Evolutionary conservation across 2,797 vertebrate genomes (phyloP), one percentile per base, ranked within the genome.

Genomic region (Syngnathus rostellatus): DNA sequence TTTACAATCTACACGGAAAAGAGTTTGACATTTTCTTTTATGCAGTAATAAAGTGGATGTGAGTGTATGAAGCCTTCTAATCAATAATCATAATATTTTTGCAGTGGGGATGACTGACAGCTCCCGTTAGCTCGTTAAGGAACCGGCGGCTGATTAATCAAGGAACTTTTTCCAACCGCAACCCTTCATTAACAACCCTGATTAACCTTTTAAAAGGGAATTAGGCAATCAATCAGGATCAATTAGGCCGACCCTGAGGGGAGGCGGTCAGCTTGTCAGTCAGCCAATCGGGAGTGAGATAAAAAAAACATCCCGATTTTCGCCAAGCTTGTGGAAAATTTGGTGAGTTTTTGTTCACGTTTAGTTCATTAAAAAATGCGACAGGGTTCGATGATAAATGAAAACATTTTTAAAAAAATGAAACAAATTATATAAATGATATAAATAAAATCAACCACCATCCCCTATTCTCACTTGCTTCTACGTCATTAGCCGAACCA

Each of bases 121-220:
- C 77, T 78, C 85, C 81, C 78, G 55, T 37, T 73, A 67, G 72
- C 76, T 71, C 66, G 72, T 82, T 80, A 67, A 14, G 72, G 65
- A 80, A 77, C 65, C 81, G 57, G 5, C 68, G 25, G 25, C 71
- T 77, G 79, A 87, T 87, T 81, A 79, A 85, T 87, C 73, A 77
- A 71, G 74, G 73, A 70, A 79, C 81, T 73, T 77, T 57, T 74
- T 81, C 75, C 69, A 64, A 79, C 69, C 77, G 81, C 78, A 77
- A 83, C 65, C 67, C 53, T 70, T 82, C 65, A 87, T 88, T 82
- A 87, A 82, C 77, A 80, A 71, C 68, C 60, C 70, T 82, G 74
- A 87, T 88, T 86, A 81, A 86, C 84, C 79, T 86, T 87, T 89
- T 81, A 74, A 62, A 76, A 81, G 66, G 67, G 75, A 38, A 83